Base-by-base conservation (phyloP, 2,797 vertebrate species). In the Scarus forsteni region DNA sequence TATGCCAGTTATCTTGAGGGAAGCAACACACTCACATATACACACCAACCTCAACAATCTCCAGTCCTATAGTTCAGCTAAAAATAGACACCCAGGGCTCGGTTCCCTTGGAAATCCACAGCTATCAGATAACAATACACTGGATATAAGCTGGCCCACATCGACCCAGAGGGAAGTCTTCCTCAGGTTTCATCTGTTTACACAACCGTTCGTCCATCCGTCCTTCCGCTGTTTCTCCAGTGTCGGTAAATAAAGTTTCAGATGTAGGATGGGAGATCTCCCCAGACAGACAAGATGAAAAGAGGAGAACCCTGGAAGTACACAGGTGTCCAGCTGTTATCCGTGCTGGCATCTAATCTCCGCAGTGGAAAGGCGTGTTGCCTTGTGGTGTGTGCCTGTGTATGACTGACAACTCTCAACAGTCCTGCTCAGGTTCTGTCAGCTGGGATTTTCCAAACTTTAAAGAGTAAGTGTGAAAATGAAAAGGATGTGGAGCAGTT, bases 1-100 rank as follows among this genome's bases (percentile, higher is more conserved):
- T 84, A 54, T 88, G 89, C 82, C 87, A 87, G 77, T 81, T 87
- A 86, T 80, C 75, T 59, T 40, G 60, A 80, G 13, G 63, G 69
- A 76, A 72, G 76, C 78, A 69, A 70, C 55, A 50, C 72, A 76
- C 60, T 62, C 65, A 70, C 38, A 6, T 14, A 39, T 10, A 61
- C 67, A 58, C 55, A 35, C 66, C 14, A 49, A 65, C 80, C 48
- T 62, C 56, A 15, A 73, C 71, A 73, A 88, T 80, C 80, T 85
- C 74, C 3, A 45, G 83, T 80, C 72, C 69, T 57, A 71, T 49
- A 70, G 72, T 68, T 49, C 12, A 16, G 70, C 84, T 91, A 90
- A 88, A 90, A 90, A 92, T 90, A 89, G 68, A 72, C 70, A 27
- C 14, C 44, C 64, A 42, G 66, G 27, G 42, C 62, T 52, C 10